Percentiles rank a stretch among this genome's conserved stretches.
phyloP scores from a whole-genome alignment of 2,113 vertebrate genomes.

The Saccopteryx leptura region DNA sequence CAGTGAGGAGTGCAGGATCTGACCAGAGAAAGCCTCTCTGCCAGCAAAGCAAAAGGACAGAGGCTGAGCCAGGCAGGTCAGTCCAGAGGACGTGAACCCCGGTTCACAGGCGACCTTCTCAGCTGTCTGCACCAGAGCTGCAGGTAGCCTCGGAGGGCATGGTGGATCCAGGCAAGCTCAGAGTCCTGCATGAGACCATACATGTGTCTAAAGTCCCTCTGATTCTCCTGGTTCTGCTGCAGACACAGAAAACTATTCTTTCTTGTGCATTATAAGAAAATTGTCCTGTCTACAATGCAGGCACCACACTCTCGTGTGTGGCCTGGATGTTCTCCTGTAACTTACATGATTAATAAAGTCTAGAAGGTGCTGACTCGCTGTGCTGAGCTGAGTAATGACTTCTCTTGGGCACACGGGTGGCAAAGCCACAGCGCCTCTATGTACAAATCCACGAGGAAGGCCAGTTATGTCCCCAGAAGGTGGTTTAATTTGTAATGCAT shows the following conservation, averaged over 20 bases:
- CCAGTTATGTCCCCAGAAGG: not conserved
- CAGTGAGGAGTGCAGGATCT: not conserved
- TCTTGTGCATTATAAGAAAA: not conserved
- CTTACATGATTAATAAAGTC: not conserved
- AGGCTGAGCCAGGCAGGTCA: not conserved
- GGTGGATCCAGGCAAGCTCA: not conserved
- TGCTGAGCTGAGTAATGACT: not conserved
- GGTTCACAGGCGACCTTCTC: not conserved
- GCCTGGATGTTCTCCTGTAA: not conserved
- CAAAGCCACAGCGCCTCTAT: not conserved
- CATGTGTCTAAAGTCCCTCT: not conserved
- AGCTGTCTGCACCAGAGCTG: fast-evolving
- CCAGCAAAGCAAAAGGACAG: too few relatives aligned
- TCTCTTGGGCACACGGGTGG: not conserved
- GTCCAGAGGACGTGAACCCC: not conserved
- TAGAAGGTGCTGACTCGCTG: too few relatives aligned
- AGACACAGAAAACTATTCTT: not conserved
- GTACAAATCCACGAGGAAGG: not conserved
- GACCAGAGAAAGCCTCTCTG: not conserved
- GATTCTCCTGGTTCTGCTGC: not conserved
- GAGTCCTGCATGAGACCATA: not conserved
- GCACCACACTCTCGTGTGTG: too few relatives aligned
- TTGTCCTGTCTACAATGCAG: fast-evolving
- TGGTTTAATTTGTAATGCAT: not conserved
- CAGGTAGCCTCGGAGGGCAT: not conserved